Percentiles rank a stretch among this genome's conserved stretches.
Conservation (phyloP, 2,888 invertebrate species). For the Smittia sp. region DNA sequence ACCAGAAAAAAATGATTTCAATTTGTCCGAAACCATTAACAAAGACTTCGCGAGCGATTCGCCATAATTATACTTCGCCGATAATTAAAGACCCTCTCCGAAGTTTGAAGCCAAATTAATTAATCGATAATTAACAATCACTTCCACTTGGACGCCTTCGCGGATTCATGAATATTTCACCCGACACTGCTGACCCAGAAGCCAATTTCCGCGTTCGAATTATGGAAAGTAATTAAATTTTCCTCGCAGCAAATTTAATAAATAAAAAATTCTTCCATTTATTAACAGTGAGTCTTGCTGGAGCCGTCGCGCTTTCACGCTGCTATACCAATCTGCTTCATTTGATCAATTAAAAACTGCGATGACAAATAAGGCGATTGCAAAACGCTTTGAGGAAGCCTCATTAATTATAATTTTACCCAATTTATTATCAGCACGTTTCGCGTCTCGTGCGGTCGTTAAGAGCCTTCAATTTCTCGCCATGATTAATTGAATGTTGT, state of each 20-base stretch:
- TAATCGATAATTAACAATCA: conserved; percentile 2
- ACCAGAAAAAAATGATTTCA: too few species aligned
- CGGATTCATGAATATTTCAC: conserved; percentile 2
- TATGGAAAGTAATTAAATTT: conserved; percentile 12
- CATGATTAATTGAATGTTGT: not conserved
- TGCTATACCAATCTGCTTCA: not conserved
- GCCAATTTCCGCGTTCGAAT: not conserved
- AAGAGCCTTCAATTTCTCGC: too few species aligned
- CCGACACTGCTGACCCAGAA: conserved; percentile 9
- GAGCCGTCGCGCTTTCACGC: not conserved
- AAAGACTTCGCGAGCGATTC: too few species aligned
- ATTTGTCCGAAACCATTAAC: too few species aligned
- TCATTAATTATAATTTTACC: not conserved
- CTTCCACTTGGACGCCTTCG: not conserved
- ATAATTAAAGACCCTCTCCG: too few species aligned
- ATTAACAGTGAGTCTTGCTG: not conserved
- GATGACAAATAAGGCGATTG: conserved; percentile 22
- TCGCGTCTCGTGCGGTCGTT: not conserved
- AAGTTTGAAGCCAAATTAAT: not conserved
- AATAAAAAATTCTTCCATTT: not conserved
- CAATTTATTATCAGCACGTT: not conserved
- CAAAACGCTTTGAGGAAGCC: not conserved
- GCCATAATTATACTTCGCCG: too few species aligned
- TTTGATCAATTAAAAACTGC: conserved; percentile 10
- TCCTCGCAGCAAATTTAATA: conserved; percentile 8